These are phyloP conservation scores for Centrocercus urophasianus DNA, from an alignment of 2,113 vertebrate genomes.

Conservation along the genomic window DNA sequence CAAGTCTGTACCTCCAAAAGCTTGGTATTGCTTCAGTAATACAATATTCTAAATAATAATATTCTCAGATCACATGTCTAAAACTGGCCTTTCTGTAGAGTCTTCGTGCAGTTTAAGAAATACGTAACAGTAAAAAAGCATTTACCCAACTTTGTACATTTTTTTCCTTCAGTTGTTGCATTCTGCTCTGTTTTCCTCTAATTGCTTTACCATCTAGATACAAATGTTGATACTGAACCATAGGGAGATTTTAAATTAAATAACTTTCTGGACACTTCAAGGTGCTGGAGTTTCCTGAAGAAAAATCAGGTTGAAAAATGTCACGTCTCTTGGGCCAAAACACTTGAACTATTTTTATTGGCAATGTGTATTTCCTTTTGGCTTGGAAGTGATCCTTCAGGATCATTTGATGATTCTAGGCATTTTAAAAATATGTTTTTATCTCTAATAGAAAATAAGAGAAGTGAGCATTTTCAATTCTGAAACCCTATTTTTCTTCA, in stretches of 20 bases:
- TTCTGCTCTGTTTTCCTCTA: not conserved
- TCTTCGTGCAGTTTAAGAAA: not conserved
- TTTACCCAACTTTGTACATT: not conserved
- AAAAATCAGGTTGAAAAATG: slow-evolving; percentile 26
- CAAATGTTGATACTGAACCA: not conserved
- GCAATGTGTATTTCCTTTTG: slow-evolving; percentile 45
- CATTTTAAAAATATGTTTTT: not conserved
- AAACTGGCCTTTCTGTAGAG: not conserved
- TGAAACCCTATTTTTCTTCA: not conserved
- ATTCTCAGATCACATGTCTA: not conserved
- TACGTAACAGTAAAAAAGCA: not conserved
- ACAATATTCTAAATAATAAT: not conserved
- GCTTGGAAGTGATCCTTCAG: not conserved
- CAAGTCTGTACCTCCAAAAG: not conserved
- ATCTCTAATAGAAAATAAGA: not conserved
- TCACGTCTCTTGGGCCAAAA: not conserved
- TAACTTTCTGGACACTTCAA: slow-evolving; percentile 21
- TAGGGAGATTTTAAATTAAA: not conserved
- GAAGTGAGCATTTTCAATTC: not conserved
- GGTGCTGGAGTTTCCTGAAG: slow-evolving; percentile 26
- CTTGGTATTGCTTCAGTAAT: not conserved
- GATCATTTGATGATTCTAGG: slow-evolving; percentile 2
- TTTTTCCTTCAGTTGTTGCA: not conserved
- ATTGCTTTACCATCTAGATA: not conserved
- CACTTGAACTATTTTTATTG: slow-evolving; percentile 24